Evolutionary conservation across 2,797 vertebrate genomes (phyloP).

Genomic region (Spatula versicolor): DNA sequence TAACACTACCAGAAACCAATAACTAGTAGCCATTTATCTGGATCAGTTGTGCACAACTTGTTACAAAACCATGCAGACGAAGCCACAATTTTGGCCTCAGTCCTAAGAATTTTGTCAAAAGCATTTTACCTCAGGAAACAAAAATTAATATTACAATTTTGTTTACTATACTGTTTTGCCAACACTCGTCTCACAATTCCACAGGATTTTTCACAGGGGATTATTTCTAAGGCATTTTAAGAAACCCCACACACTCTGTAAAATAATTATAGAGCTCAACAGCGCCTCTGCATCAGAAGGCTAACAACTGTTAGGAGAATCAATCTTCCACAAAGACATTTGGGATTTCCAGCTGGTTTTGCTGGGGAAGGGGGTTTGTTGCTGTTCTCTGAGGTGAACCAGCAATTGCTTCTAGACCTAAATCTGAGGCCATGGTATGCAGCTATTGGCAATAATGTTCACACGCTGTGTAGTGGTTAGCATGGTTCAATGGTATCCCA

Average conservation of each 20-base stretch:
- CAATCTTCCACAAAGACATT: not conserved
- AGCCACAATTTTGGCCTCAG: rapidly evolving
- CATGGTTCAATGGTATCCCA: not conserved
- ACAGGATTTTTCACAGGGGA: not conserved
- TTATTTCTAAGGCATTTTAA: not conserved
- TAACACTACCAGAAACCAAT: not conserved
- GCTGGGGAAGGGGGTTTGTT: not conserved
- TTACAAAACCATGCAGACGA: not conserved
- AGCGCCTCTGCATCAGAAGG: not conserved
- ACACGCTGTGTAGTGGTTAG: not conserved
- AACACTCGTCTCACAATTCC: not conserved
- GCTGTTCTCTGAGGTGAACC: not conserved
- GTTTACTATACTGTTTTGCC: not conserved
- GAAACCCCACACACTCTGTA: not conserved
- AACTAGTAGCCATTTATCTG: not conserved
- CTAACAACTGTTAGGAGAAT: not conserved
- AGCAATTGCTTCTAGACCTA: not conserved
- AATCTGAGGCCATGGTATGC: rapidly evolving
- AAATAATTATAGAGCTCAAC: not conserved
- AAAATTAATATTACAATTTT: not conserved
- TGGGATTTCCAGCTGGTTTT: not conserved
- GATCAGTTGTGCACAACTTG: not conserved
- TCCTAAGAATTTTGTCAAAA: not conserved
- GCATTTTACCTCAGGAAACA: not conserved
- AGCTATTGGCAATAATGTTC: not conserved